Base-by-base conservation (phyloP, 2,113 vertebrate genomes). In the Alligator sinensis region DNA sequence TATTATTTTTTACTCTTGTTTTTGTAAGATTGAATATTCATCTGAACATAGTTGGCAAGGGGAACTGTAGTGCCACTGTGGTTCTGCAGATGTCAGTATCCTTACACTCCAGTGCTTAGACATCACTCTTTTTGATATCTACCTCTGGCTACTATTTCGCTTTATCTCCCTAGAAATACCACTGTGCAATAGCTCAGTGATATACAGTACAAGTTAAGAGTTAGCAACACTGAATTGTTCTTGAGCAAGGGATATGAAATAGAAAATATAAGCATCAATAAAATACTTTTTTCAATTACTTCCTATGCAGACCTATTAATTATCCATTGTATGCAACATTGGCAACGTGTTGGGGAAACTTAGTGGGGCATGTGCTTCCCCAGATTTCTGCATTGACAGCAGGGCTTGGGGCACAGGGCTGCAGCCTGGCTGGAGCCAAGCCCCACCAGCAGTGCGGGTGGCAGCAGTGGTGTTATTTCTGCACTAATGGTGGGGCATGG, bases 11-110 rank as follows among this genome's bases (percentile, higher is more conserved):
- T 47, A 72, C 30, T 22, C 19, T 74, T 74, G 47, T 47, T 24
- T 11, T 88, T 17, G 11, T 24, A 28, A 13, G 5, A 34, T 72
- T n/a, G 83, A 77, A 47, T 16, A 63, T 47, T 11, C 21, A 24
- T 74, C 22, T 38, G 86, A 77, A 64, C 17, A 60, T 77, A 88
- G 81, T 2, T n/a, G 27, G 38, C 68, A 54, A 24, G 61, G 72
- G 66, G 66, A 94, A 13, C 72, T 92, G 96, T 93, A 95, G 18
- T 96, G 94, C 94, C 92, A 87, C 34, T 0, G 0, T 18, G 27
- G 87, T 80, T 92, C 96, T 89, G 34, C 92, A 96, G 96, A 74
- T 97, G 96, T 93, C 96, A 87, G 61, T 78, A 95, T 92, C 9
- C 62, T 84, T 86, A 95, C 93, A 1, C 85, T 92, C 15, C 91